Base-by-base conservation (phyloP, 2,113 vertebrate genomes). In the Okapia johnstoni region DNA sequence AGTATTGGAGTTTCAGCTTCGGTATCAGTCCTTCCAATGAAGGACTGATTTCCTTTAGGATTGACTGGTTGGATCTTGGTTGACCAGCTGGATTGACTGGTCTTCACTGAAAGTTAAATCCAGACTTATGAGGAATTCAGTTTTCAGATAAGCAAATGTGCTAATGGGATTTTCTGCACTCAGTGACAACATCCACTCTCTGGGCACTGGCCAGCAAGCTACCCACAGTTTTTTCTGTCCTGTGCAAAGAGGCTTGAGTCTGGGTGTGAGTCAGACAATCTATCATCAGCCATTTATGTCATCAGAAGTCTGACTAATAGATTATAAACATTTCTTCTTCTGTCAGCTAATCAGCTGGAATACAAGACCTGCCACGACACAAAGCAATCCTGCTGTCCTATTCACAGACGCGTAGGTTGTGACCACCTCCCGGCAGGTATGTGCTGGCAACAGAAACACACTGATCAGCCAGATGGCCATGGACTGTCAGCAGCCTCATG, bases 71-170 rank as follows among this genome's bases (percentile, higher is more conserved):
- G 66, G 66, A 40, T 70, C n/a, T 58, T 58, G 57, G 57, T 58
- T 58, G 57, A 58, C 25, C 25, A 58, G 57, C 11, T 26, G 57
- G 57, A 12, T 58, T 5, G 25, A 58, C 57, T 58, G 10, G n/a
- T 70, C 54, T 94, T 46, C 87, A 76, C 73, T 83, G 66, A 88
- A 97, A 91, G n/a, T 94, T 87, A 96, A 73, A 92, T 89, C 43
- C 23, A 97, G 66, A 90, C 17, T 66, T 61, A 88, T 1, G n/a
- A 95, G 87, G 81, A 96, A 95, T 73, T 97, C 77, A 48, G 57
- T 89, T 93, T 93, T 55, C 58, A 40, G 16, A 63, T 28, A 58
- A 80, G 54, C 77, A 87, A 92, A 88, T 61, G 23, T 60, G 57
- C 57, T 66, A 43, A 21, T 57, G 48, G 88, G 40, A 58, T 89